phyloP scores from a whole-genome alignment of 2,113 vertebrate species.

The Mustela nigripes region DNA sequence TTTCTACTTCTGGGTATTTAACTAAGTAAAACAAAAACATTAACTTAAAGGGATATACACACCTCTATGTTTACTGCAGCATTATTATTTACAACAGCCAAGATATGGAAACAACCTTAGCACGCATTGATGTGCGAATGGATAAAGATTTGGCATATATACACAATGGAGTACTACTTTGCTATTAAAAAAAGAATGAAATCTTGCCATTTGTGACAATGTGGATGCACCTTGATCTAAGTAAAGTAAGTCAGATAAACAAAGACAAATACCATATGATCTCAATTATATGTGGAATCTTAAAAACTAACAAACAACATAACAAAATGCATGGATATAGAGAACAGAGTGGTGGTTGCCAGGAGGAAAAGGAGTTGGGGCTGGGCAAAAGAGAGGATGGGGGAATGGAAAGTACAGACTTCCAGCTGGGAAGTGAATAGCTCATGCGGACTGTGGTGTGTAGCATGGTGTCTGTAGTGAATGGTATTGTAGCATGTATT shows the following conservation, averaged over 20 bases:
- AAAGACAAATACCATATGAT: not conserved
- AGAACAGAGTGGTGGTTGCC: not conserved
- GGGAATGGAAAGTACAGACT: not conserved
- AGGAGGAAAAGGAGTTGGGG: not conserved
- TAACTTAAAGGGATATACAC: not conserved
- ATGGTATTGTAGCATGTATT: not conserved
- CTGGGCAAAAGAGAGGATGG: not conserved
- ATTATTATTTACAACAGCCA: not conserved
- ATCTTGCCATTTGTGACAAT: not conserved
- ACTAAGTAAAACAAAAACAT: not conserved
- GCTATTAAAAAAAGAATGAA: not conserved
- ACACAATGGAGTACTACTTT: not conserved
- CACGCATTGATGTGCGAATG: not conserved
- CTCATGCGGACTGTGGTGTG: no score
- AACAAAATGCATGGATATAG: not conserved
- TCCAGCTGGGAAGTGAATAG: not conserved
- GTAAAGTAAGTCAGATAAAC: not conserved
- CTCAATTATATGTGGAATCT: not conserved
- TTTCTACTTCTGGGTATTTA: not conserved
- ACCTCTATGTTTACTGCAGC: not conserved
- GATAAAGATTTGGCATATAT: not conserved
- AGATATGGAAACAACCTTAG: not conserved
- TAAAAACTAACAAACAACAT: not conserved
- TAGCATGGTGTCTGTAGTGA: not conserved
- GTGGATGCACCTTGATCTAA: not conserved